These are phyloP conservation scores for Pseudorasbora parva DNA, from an alignment of 2,113 vertebrate species.

Conservation along the genomic window DNA sequence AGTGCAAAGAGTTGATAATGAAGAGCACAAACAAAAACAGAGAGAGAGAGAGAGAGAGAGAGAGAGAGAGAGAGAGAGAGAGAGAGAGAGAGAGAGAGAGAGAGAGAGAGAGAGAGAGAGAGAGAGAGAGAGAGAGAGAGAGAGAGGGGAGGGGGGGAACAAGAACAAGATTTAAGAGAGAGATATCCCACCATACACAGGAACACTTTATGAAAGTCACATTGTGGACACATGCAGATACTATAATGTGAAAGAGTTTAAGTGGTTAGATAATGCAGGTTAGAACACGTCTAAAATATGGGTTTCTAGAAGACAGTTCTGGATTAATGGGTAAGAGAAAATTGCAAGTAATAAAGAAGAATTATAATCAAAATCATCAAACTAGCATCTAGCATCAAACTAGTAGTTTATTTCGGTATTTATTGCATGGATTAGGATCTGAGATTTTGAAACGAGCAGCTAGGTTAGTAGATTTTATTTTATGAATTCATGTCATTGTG, in stretches of 20 bases:
- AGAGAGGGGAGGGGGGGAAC: slow-evolving; percentile 71
- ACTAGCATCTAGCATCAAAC: neutral
- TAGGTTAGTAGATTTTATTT: slow-evolving; percentile 37
- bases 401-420: neutral
- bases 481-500: neutral
- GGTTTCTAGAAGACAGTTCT: slow-evolving; percentile 17
- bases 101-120: slow-evolving; percentile 67
- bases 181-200: slow-evolving; percentile 68
- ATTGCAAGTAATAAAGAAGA: neutral
- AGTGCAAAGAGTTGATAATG: slow-evolving; percentile 86
- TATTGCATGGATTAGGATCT: slow-evolving; percentile 27
- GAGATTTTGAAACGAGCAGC: slow-evolving; percentile 5
- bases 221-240: slow-evolving; percentile 36
- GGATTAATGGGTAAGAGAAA: slow-evolving; percentile 47
- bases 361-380: slow-evolving; percentile 23
- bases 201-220: slow-evolving; percentile 51
- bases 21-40: slow-evolving; percentile 64
- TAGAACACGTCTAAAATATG: slow-evolving; percentile 50
- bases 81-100: slow-evolving; percentile 68
- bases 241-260: slow-evolving; percentile 28
- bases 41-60: slow-evolving; percentile 70
- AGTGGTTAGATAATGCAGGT: slow-evolving; percentile 67
- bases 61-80: slow-evolving; percentile 65
- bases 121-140: slow-evolving; percentile 67
- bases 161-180: slow-evolving; percentile 75